Percentiles rank a stretch among this genome's conserved stretches.
These are phyloP conservation scores for Oasisia sp. DNA, from an alignment of 2,888 invertebrate genomes.

Conservation along the genomic window DNA sequence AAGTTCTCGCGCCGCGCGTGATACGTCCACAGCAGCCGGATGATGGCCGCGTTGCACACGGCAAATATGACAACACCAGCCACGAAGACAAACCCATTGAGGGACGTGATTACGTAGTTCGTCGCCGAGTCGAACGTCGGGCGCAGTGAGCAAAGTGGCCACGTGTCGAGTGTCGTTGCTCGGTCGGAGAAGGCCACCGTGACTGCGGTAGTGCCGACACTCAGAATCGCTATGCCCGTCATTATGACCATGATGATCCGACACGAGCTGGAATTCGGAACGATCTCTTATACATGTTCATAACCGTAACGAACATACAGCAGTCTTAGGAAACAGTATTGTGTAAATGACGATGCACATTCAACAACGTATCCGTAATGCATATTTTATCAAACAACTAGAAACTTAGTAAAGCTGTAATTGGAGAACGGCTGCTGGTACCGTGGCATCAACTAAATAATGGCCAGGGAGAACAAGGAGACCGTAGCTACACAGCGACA, in stretches of 20 bases:
- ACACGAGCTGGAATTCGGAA: slow-evolving; percentile 21
- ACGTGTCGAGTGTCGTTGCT: slow-evolving; percentile 14
- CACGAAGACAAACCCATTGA: slow-evolving; percentile 28
- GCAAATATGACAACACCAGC: slow-evolving; percentile 34
- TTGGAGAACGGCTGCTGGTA: background rate
- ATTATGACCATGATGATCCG: slow-evolving; percentile 21
- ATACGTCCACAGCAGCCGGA: slow-evolving; percentile 37
- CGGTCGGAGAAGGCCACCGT: background rate
- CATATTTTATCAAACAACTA: background rate
- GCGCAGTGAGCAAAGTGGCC: slow-evolving; percentile 23
- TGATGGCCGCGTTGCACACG: slow-evolving; percentile 36
- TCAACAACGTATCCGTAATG: background rate
- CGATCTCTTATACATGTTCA: background rate
- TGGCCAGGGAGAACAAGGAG: no score
- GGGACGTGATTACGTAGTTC: slow-evolving; percentile 24
- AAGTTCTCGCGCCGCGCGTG: slow-evolving; percentile 25
- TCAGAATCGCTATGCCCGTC: background rate
- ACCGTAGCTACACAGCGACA: no score
- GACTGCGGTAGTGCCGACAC: slow-evolving; percentile 19
- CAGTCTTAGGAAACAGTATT: background rate
- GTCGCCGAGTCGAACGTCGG: background rate
- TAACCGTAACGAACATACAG: no score
- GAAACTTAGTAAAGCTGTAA: background rate
- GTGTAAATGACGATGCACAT: background rate
- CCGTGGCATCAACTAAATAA: background rate